Evolutionary conservation across 2,113 vertebrate species (phyloP), one percentile per base, ranked within the genome.

Genomic region (Corythaixoides concolor): DNA sequence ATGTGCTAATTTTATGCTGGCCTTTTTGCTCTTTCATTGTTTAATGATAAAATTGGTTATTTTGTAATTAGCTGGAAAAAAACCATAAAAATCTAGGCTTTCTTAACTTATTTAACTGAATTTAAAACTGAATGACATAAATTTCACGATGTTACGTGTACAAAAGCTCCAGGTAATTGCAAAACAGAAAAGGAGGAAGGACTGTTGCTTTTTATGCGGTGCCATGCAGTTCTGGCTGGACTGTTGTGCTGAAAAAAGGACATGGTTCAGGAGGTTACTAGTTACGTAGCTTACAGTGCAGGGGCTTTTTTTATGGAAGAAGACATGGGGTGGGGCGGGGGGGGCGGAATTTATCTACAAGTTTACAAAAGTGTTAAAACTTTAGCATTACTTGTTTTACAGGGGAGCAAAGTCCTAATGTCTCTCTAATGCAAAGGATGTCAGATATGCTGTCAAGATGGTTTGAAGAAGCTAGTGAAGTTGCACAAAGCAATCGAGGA

Each of bases 391-490:
- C 59, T 98, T 47, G 89, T 96, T 81, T 93, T 95, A 14, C 85
- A 99, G 99, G 99, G 59, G 99, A 99, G 73, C 99, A 99, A 92
- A 99, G 99, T 95, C 99, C 99, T 45, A 99, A 99, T 8, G 99
- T 99, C 9, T 99, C 99, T 53, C 93, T 99, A 97, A 99, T 99
- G 99, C 99, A 99, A 97, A 99, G 99, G 95, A 99, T 99, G 99
- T 99, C 99, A 3, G 99, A 99, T 94, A 99, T 99, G 99, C 97
- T 99, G 84, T 99, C 99, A 24, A 98, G 99, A 45, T 99, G 99
- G 99, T 99, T 99, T 92, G 99, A 99, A 97, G 99, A 99, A 97
- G 99, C 99, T 93, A 99, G 99, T 39, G 99, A 99, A 95, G 98
- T 98, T 73, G 99, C 99, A 58, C 99, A 99, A 95, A 98, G 98